phyloP scores from a whole-genome alignment of 2,113 vertebrate species.

The Triplophysa rosa region DNA sequence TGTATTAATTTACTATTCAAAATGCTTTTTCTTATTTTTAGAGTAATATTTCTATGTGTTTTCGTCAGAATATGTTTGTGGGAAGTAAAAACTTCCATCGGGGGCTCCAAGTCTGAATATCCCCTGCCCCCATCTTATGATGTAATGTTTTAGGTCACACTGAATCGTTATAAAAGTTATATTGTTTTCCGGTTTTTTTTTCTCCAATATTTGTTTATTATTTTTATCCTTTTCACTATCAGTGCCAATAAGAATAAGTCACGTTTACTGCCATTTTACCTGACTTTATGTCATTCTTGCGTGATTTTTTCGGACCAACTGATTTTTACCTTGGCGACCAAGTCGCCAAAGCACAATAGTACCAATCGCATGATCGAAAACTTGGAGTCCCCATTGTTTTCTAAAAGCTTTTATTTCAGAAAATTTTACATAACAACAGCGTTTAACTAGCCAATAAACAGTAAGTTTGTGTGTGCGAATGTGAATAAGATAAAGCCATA shows the following conservation, averaged over 20 bases:
- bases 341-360: slow-evolving; percentile 47
- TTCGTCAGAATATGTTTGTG: slow-evolving; percentile 45
- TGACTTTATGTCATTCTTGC: slow-evolving; percentile 48
- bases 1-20: slow-evolving; percentile 33
- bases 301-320: slow-evolving; percentile 50
- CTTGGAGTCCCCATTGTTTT: slow-evolving; percentile 64
- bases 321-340: slow-evolving; percentile 37
- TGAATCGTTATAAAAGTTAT: not conserved
- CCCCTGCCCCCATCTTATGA: not conserved
- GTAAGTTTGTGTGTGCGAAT: slow-evolving; percentile 43
- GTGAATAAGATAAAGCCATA: slow-evolving; percentile 79
- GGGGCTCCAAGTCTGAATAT: slow-evolving; percentile 51
- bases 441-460: slow-evolving; percentile 49
- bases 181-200: not conserved
- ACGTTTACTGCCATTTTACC: slow-evolving; percentile 50
- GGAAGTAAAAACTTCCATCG: slow-evolving; percentile 43
- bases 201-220: not conserved
- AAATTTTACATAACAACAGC: slow-evolving; percentile 48
- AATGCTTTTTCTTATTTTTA: slow-evolving; percentile 49
- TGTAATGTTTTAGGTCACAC: slow-evolving; percentile 15
- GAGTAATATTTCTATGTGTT: slow-evolving; percentile 55
- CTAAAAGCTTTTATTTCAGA: slow-evolving; percentile 42
- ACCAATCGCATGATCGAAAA: slow-evolving; percentile 50
- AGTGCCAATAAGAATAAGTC: slow-evolving; percentile 50
- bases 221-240: slow-evolving; percentile 11